Percentiles rank a stretch among this genome's conserved stretches.
Evolutionary conservation across 92 coral and sea anemone species (phyloP).

Genomic region (Plumapathes pennacea): DNA sequence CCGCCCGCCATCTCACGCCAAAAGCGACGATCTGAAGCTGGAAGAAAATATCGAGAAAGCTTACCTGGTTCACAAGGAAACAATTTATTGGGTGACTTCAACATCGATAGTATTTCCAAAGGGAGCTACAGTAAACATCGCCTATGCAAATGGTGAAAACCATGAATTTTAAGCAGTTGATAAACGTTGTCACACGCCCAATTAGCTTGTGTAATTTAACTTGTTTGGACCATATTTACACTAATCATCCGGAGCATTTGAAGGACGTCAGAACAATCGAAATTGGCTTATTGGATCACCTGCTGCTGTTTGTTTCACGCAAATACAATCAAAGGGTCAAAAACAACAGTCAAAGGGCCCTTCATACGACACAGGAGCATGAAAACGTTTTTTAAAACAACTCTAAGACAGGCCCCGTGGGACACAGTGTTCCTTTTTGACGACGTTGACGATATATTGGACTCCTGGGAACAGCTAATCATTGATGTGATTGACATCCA

Average conservation of each 20-base stretch:
- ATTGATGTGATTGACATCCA: constrained; percentile 17
- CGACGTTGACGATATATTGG: constrained; percentile 25
- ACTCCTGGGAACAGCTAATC: constrained; percentile 27
- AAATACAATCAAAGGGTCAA: constrained; percentile 1
- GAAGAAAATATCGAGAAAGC: too few species aligned
- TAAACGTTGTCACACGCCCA: constrained; percentile 14
- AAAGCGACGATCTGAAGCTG: too few species aligned
- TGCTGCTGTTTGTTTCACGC: constrained; percentile 14
- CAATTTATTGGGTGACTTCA: too few species aligned
- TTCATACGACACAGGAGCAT: constrained; percentile 1
- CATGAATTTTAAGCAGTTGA: constrained; percentile 20
- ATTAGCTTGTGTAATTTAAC: too few species aligned
- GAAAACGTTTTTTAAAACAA: too few species aligned
- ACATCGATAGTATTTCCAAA: too few species aligned
- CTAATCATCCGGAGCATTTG: neutral
- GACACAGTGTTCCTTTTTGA: constrained; percentile 22
- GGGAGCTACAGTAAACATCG: too few species aligned
- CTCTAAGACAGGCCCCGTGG: too few species aligned
- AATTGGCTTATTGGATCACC: constrained; percentile 10
- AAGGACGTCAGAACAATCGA: constrained; percentile 3
- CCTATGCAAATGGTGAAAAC: too few species aligned
- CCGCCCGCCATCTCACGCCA: too few species aligned
- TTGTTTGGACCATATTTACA: neutral
- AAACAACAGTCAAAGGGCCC: too few species aligned
- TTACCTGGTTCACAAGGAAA: too few species aligned